phyloP scores from a whole-genome alignment of 1,140 invertebrate genomes.

The fruit fly (Drosophila melanogaster) region Release_6_plus_ISO1_MT NT_037436.4:11029501-11030000 shows the following conservation, averaged over 20 bases:
- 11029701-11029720: slow-evolving; percentile 55
- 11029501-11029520: no score
- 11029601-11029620: neutral
- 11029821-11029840: slow-evolving; percentile 8
- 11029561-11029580: neutral
- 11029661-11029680: slow-evolving; percentile 18
- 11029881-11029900: slow-evolving; percentile 49
- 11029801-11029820: slow-evolving; percentile 17
- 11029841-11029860: slow-evolving; percentile 18
- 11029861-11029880: slow-evolving; percentile 32
- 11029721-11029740: slow-evolving; percentile 41
- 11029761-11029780: slow-evolving; percentile 53
- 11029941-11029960: slow-evolving; percentile 84
- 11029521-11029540: no score
- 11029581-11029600: neutral
- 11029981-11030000: slow-evolving; percentile 17
- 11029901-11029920: slow-evolving; percentile 42
- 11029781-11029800: slow-evolving; percentile 14
- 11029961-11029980: slow-evolving; percentile 74
- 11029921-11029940: slow-evolving; percentile 82
- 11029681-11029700: slow-evolving; percentile 9
- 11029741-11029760: slow-evolving; percentile 62
- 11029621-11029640: neutral
- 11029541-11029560: no score
- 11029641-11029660: slow-evolving; percentile 15